Conservation (phyloP, 2,888 invertebrate species). For the Luperina testacea region DNA sequence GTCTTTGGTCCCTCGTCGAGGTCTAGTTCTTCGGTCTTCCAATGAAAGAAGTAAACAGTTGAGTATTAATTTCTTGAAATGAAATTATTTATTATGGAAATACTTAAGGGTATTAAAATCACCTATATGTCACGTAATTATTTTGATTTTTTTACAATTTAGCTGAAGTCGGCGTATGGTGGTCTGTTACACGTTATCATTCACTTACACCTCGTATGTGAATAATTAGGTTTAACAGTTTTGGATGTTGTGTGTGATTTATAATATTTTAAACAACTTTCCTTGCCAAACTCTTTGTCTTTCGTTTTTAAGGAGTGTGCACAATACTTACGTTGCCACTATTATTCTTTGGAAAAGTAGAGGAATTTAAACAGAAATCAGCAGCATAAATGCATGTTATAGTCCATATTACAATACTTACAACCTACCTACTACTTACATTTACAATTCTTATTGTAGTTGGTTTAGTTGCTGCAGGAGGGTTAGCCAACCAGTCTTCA, state of each 20-base stretch:
- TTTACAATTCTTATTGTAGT: not conserved
- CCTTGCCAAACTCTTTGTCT: not conserved
- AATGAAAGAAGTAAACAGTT: constrained; percentile 5
- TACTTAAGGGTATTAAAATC: not conserved
- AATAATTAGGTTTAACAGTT: not conserved
- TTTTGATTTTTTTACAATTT: not conserved
- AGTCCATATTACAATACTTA: not conserved
- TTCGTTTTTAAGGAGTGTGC: not conserved
- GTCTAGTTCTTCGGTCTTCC: not conserved
- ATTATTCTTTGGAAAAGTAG: not conserved
- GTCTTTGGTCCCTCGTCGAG: not conserved
- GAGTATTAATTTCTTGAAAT: not conserved
- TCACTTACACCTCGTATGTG: not conserved
- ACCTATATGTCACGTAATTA: not conserved
- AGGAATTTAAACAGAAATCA: not conserved
- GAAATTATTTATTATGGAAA: not conserved
- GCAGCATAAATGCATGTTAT: not conserved
- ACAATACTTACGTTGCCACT: not conserved
- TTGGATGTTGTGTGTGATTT: too few relatives aligned
- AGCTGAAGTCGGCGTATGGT: not conserved
- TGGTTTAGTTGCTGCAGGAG: not conserved
- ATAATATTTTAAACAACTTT: not conserved
- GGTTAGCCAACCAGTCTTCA: constrained; percentile 76
- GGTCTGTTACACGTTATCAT: too few relatives aligned
- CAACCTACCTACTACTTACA: not conserved